Evolutionary conservation across 2,888 invertebrate genomes (phyloP).

Genomic region (Cotesia congregata): DNA sequence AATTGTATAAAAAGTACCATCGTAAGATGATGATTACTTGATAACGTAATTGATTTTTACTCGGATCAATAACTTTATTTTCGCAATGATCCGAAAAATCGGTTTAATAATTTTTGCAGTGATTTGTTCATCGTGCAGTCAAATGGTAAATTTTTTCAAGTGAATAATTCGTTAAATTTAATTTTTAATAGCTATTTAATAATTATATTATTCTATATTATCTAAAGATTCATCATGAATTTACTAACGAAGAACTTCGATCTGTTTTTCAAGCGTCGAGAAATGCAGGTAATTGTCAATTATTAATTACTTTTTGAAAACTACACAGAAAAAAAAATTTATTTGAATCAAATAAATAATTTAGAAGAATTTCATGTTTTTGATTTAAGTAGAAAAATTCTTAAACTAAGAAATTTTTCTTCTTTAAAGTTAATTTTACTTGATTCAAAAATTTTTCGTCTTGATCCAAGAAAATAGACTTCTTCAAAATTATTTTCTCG

Average conservation of each 20-base stretch:
- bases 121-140: too few species aligned
- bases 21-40: too few species aligned
- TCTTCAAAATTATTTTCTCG: too few species aligned
- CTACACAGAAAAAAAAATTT: not conserved
- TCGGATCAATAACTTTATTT: too few species aligned
- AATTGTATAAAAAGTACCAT: too few species aligned
- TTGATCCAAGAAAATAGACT: too few species aligned
- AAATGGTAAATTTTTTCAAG: not conserved
- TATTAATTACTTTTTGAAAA: not conserved
- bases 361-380: not conserved
- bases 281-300: slow-evolving; percentile 48
- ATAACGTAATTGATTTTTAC: too few species aligned
- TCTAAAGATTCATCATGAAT: slow-evolving; percentile 54
- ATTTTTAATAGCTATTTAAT: not conserved
- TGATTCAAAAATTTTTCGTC: too few species aligned
- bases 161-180: not conserved
- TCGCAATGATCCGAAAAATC: too few species aligned
- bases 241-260: slow-evolving; percentile 56
- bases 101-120: too few species aligned
- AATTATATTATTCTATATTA: slow-evolving; percentile 4
- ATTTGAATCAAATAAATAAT: not conserved
- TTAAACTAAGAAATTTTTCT: too few species aligned
- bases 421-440: too few species aligned
- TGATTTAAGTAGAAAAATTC: not conserved
- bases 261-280: slow-evolving; percentile 51